These are phyloP conservation scores for Buathra laborator DNA, from an alignment of 2,888 invertebrate genomes.

Conservation along the genomic window DNA sequence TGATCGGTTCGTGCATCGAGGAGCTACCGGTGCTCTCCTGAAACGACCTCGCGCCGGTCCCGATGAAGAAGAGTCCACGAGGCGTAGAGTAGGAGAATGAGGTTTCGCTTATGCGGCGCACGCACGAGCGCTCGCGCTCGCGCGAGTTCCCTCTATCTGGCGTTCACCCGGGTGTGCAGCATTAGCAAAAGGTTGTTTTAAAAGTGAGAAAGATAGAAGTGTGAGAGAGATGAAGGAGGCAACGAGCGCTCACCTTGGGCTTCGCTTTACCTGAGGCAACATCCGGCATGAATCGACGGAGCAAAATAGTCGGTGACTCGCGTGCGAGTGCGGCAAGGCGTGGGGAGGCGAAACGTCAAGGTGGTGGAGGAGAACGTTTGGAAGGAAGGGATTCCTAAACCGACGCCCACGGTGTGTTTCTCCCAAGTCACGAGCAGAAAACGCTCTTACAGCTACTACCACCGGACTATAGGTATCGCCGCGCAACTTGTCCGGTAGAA, in stretches of 20 bases:
- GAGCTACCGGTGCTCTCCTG: slow-evolving; percentile 36
- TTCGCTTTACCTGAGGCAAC: slow-evolving; percentile 80
- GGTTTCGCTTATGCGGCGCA: slow-evolving; percentile 66
- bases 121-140: slow-evolving; percentile 57
- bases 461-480: slow-evolving; percentile 6
- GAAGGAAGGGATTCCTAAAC: slow-evolving; percentile 14
- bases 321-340: slow-evolving; percentile 41
- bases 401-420: slow-evolving; percentile 17
- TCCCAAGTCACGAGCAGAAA: slow-evolving; percentile 1
- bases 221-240: slow-evolving; percentile 41
- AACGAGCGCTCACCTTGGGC: slow-evolving; percentile 66
- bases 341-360: slow-evolving; percentile 33
- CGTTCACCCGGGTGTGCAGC: slow-evolving; percentile 64
- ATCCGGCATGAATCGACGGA: slow-evolving; percentile 84
- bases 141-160: slow-evolving; percentile 70
- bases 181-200: slow-evolving; percentile 40
- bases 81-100: slow-evolving; percentile 45
- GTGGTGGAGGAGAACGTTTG: slow-evolving; percentile 37
- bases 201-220: slow-evolving; percentile 31
- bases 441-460: neutral
- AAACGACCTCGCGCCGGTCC: slow-evolving; percentile 60
- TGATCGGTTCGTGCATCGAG: slow-evolving; percentile 1
- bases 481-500: slow-evolving; percentile 4
- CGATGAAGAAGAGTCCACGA: slow-evolving; percentile 57
- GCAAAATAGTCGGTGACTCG: slow-evolving; percentile 78